Evolutionary conservation across 2,113 vertebrate species (phyloP).

Genomic region (Coreoperca whiteheadi): DNA sequence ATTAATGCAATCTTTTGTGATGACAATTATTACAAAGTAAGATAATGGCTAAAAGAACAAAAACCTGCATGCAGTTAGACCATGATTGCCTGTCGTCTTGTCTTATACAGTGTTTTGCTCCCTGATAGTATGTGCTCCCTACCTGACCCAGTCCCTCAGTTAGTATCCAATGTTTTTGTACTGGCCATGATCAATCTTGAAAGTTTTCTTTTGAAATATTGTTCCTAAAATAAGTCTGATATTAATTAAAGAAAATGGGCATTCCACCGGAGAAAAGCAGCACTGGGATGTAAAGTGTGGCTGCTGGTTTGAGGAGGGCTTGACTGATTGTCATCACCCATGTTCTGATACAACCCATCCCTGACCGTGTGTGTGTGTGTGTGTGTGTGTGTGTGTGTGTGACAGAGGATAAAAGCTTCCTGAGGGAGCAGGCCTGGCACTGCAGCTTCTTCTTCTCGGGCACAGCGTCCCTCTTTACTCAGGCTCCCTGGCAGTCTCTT

Average conservation of each 20-base stretch:
- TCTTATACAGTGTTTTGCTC: not conserved
- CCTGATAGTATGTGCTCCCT: not conserved
- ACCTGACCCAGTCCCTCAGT: not conserved
- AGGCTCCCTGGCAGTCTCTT: slow-evolving; percentile 40
- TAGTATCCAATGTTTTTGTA: not conserved
- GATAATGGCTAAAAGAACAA: not conserved
- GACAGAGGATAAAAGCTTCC: slow-evolving; percentile 30
- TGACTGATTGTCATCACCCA: slow-evolving; percentile 18
- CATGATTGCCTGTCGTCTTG: not conserved
- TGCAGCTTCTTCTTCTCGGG: slow-evolving; percentile 42
- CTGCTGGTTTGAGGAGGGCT: not conserved
- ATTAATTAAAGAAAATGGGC: too few species aligned
- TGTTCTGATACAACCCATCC: not conserved
- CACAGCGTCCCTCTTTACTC: slow-evolving; percentile 42
- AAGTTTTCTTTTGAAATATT: not conserved
- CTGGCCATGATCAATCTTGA: not conserved
- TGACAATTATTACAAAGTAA: not conserved
- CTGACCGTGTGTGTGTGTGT: slow-evolving; percentile 5
- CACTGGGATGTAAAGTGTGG: not conserved
- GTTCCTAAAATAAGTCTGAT: not conserved
- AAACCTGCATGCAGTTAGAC: not conserved
- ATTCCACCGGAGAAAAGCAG: not conserved
- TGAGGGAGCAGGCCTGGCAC: slow-evolving; percentile 35
- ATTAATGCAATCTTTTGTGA: not conserved
- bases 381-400: not conserved